phyloP scores from a whole-genome alignment of 2,797 vertebrate species.

The Novumbra hubbsi region DNA sequence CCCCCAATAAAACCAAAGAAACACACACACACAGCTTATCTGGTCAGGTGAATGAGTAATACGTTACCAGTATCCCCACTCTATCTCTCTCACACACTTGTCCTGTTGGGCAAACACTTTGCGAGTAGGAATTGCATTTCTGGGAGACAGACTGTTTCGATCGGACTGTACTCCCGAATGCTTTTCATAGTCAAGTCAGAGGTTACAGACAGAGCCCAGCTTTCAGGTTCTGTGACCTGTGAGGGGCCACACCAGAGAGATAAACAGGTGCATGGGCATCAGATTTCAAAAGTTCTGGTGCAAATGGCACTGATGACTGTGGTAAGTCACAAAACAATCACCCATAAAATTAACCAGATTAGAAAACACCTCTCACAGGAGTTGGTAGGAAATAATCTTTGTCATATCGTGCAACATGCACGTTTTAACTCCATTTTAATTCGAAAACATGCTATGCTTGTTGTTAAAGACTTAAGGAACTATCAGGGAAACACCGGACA shows the following conservation, averaged over 20 bases:
- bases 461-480: constrained; percentile 12
- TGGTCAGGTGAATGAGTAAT: too few relatives aligned
- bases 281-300: background rate
- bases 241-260: background rate
- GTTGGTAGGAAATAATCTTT: background rate
- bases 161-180: background rate
- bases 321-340: background rate
- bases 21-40: background rate
- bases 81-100: background rate
- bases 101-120: background rate
- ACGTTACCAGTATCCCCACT: too few relatives aligned
- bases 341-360: background rate
- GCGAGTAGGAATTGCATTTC: background rate
- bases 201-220: too few relatives aligned
- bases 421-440: constrained; percentile 27
- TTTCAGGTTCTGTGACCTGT: background rate
- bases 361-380: background rate
- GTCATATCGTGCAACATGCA: background rate
- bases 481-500: constrained; percentile 1
- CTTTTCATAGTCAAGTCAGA: background rate
- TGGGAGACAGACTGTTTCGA: constrained; percentile 6
- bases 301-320: background rate
- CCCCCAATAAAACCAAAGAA: background rate
- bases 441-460: background rate
- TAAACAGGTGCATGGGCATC: background rate